phyloP scores from a whole-genome alignment of 2,888 invertebrate genomes.

The Watsonalla binaria region DNA sequence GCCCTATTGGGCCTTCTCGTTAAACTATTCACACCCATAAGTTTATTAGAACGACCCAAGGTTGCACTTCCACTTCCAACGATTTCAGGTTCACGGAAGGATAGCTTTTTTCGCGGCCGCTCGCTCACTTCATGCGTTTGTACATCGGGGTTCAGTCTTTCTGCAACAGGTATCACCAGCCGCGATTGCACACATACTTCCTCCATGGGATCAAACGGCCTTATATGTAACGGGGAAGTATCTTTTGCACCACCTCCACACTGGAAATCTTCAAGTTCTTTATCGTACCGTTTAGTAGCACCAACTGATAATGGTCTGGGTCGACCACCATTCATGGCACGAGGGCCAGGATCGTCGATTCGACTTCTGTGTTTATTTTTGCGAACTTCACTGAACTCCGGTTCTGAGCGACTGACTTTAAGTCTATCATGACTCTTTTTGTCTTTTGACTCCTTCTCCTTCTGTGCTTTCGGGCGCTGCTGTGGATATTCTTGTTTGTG shows the following conservation, averaged over 20 bases:
- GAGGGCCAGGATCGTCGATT: constrained; percentile 37
- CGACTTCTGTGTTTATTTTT: constrained; percentile 58
- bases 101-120: constrained; percentile 89
- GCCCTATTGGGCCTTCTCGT: constrained; percentile 51
- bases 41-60: constrained; percentile 59
- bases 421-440: constrained; percentile 61
- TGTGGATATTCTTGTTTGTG: constrained; percentile 54
- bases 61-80: constrained; percentile 58
- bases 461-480: constrained; percentile 41
- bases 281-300: constrained; percentile 53
- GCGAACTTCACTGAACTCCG: constrained; percentile 58
- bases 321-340: constrained; percentile 32
- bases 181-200: constrained; percentile 65
- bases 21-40: constrained; percentile 68
- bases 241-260: constrained; percentile 44
- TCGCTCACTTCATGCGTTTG: constrained; percentile 59
- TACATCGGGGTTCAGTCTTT: constrained; percentile 58
- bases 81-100: constrained; percentile 91
- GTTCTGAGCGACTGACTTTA: constrained; percentile 60
- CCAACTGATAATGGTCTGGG: constrained; percentile 66
- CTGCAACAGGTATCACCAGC: constrained; percentile 57
- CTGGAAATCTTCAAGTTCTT: constrained; percentile 41
- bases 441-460: constrained; percentile 63
- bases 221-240: constrained; percentile 32
- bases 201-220: constrained; percentile 56